Base-by-base conservation (phyloP, 2,888 invertebrate genomes). In the Stenichneumon culpator region DNA sequence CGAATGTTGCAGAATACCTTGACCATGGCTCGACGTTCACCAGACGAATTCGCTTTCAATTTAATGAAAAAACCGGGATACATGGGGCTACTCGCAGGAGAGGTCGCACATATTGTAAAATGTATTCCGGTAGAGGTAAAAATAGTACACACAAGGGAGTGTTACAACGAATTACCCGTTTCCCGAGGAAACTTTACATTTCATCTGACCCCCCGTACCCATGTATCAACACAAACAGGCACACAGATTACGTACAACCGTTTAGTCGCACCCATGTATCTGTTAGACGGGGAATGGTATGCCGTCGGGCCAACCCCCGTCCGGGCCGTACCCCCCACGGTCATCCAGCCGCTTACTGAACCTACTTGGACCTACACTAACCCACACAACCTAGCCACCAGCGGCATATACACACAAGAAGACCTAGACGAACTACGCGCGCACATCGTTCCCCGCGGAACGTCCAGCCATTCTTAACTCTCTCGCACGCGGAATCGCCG, bases 141-240 rank as follows among this genome's bases (percentile, higher is more conserved):
- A 14, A 25, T 89, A 16, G 19, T 86, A 50, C 44, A 79, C n/a
- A 69, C 82, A 0, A 67, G 84, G 9, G 78, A 67, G 22, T 90
- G 89, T 47, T 89, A 87, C 47, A 44, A 88, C 14, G 87, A 89
- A 80, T 57, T 90, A 65, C 89, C 89, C 3, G 85, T 90, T 25
- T 11, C 11, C 0, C 14, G 7, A 7, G 39, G 57, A 1, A 79
- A 79, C 7, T 11, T 25, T 1, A 19, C 36, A 3, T 36, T n/a
- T 1, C 69, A 69, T 22, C 19, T 79, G 5, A 11, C 54, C 1
- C 79, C 79, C 5, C 28, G 69, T 0, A 79, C 79, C 0, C 79
- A 69, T 22, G 57, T 79, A 1, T 4, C 69, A 1, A 54, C 57
- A 22, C 4, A 52, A 11, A 36, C 52, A 2, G 78, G 68, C 3